These are phyloP conservation scores for Entomobrya multifasciata DNA, from an alignment of 2,888 invertebrate genomes.

Conservation along the genomic window DNA sequence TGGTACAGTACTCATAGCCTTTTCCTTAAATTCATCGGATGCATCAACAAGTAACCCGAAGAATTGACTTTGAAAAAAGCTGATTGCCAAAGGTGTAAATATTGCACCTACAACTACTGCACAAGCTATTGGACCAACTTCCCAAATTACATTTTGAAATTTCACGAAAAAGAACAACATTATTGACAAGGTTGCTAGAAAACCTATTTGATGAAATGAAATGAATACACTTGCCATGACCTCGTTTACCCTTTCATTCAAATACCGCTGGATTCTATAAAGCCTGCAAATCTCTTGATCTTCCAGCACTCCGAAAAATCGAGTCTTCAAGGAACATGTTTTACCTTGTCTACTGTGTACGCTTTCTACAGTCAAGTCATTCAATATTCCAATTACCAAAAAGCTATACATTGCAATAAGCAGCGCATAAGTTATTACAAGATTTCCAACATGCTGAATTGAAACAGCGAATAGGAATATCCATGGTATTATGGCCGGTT, in stretches of 20 bases:
- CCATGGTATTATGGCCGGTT: too few relatives aligned
- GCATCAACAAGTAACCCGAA: background rate
- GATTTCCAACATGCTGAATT: too few relatives aligned
- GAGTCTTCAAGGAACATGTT: too few relatives aligned
- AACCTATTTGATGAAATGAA: conserved; percentile 35
- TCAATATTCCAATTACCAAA: too few relatives aligned
- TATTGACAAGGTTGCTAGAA: background rate
- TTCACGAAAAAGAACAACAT: conserved; percentile 13
- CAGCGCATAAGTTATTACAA: too few relatives aligned
- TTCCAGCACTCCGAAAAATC: background rate
- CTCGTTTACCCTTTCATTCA: background rate
- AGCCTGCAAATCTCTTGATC: background rate
- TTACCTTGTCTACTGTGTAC: too few relatives aligned
- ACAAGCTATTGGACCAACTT: background rate
- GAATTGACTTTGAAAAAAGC: background rate
- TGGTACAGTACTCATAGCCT: background rate
- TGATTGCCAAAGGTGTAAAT: background rate
- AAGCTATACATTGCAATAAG: too few relatives aligned
- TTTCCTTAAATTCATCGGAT: conserved; percentile 19
- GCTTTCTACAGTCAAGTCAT: too few relatives aligned
- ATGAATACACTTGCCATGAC: background rate
- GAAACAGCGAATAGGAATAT: too few relatives aligned
- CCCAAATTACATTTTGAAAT: background rate
- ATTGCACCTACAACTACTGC: background rate
- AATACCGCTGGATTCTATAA: conserved; percentile 2